These are phyloP conservation scores for Spongia lamella DNA, from an alignment of 37 sponge, comb jelly and placozoan species.

Conservation along the genomic window DNA sequence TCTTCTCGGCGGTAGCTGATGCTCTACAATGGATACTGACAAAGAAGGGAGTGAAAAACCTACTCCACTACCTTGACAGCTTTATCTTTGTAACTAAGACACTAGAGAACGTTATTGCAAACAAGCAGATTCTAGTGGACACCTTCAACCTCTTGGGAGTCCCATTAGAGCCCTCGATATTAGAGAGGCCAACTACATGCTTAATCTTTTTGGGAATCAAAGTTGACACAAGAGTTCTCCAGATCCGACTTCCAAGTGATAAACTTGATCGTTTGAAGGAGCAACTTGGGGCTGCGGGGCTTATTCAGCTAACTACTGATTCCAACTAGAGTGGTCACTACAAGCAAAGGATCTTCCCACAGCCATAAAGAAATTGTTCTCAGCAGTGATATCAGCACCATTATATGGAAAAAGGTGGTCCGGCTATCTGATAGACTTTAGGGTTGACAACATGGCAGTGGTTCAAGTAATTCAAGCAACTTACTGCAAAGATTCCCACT, in stretches of 20 bases:
- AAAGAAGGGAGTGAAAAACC: neutral
- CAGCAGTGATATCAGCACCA: slow-evolving; percentile 6
- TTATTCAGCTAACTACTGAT: too few species aligned
- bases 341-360: too few species aligned
- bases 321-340: too few species aligned
- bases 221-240: too few species aligned
- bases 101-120: neutral
- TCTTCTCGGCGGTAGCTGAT: slow-evolving; percentile 26
- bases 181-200: too few species aligned
- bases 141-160: too few species aligned
- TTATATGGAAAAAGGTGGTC: slow-evolving; percentile 1
- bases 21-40: slow-evolving; percentile 12
- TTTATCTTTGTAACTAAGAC: slow-evolving; percentile 2
- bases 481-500: neutral
- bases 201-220: too few species aligned
- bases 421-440: neutral
- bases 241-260: too few species aligned
- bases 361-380: slow-evolving; percentile 7
- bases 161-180: too few species aligned
- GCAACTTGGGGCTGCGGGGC: too few species aligned
- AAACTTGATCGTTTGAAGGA: too few species aligned
- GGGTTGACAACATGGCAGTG: neutral
- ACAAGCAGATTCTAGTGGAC: too few species aligned
- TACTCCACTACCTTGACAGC: slow-evolving; percentile 21
- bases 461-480: neutral